phyloP scores from a whole-genome alignment of 2,888 invertebrate species.

The Diaprepes abbreviatus region DNA sequence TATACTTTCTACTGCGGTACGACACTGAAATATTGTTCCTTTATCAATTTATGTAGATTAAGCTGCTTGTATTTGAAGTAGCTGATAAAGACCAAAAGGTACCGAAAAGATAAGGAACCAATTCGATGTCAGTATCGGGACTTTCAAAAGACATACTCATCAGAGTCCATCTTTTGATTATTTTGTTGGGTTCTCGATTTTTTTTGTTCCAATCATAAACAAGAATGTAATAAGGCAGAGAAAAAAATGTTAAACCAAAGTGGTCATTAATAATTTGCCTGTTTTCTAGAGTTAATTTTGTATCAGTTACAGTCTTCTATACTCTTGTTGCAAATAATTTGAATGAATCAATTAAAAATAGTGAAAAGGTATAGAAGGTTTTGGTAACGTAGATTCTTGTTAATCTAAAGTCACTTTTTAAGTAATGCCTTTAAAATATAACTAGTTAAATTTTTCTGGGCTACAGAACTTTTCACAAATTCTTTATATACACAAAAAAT shows the following conservation, averaged over 20 bases:
- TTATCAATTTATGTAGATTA: conserved; percentile 47
- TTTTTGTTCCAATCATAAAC: background rate
- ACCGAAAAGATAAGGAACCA: conserved; percentile 45
- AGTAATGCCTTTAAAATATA: no score
- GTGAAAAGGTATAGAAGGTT: no score
- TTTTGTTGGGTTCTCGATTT: conserved; percentile 11
- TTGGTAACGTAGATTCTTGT: no score
- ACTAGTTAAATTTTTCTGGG: no score
- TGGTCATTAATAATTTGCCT: background rate
- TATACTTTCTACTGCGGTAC: background rate
- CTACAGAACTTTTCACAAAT: no score
- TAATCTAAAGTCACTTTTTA: no score
- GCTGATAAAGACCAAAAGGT: conserved; percentile 44
- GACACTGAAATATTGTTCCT: conserved; percentile 35
- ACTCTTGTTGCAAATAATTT: no score
- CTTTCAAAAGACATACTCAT: conserved; percentile 36
- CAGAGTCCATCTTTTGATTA: conserved; percentile 33
- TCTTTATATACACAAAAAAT: no score
- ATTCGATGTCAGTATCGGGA: conserved; percentile 44
- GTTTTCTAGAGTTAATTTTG: no score
- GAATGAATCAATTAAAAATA: no score
- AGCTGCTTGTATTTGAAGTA: conserved; percentile 47
- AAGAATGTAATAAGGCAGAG: background rate
- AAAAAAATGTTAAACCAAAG: background rate
- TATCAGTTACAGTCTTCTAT: no score